These are phyloP conservation scores for Phrynocephalus guinanensis DNA, from an alignment of 2,797 vertebrate genomes.

Conservation along the genomic window DNA sequence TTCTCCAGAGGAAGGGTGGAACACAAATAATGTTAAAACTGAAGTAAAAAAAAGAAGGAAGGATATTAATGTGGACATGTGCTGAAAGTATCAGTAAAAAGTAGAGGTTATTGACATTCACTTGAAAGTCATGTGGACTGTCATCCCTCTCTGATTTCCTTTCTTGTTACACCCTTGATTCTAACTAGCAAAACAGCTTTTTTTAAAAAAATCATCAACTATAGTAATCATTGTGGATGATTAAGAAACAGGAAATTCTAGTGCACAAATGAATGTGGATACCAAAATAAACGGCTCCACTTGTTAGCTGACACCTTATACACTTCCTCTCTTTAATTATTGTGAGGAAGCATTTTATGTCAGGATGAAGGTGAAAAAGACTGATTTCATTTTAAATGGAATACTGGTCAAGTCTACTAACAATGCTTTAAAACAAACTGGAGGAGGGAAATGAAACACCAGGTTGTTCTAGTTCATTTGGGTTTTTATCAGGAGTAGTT, in stretches of 20 bases:
- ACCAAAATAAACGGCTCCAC: conserved; percentile 43
- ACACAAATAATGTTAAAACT: neutral
- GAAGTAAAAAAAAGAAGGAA: neutral
- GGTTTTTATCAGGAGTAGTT: conserved; percentile 18
- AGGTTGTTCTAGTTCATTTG: conserved; percentile 36
- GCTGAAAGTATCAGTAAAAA: neutral
- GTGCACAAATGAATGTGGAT: neutral
- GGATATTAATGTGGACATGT: neutral
- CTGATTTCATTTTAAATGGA: conserved; percentile 48
- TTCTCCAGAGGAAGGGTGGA: neutral
- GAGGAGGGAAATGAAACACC: neutral
- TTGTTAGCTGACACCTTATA: conserved; percentile 42
- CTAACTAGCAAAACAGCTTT: conserved; percentile 33
- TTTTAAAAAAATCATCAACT: conserved; percentile 13
- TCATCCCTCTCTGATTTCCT: conserved; percentile 10
- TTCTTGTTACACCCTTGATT: neutral
- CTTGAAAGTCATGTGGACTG: neutral
- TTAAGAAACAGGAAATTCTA: neutral
- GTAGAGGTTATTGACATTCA: neutral
- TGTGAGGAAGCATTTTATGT: conserved; percentile 24
- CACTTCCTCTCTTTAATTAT: conserved; percentile 49
- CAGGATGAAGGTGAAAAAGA: conserved; percentile 33
- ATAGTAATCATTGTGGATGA: neutral
- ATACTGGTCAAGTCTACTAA: neutral
- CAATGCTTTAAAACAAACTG: conserved; percentile 17